phyloP scores from a whole-genome alignment of 1,140 invertebrate genomes.

The Pseudomyrmex dendroicus region DNA sequence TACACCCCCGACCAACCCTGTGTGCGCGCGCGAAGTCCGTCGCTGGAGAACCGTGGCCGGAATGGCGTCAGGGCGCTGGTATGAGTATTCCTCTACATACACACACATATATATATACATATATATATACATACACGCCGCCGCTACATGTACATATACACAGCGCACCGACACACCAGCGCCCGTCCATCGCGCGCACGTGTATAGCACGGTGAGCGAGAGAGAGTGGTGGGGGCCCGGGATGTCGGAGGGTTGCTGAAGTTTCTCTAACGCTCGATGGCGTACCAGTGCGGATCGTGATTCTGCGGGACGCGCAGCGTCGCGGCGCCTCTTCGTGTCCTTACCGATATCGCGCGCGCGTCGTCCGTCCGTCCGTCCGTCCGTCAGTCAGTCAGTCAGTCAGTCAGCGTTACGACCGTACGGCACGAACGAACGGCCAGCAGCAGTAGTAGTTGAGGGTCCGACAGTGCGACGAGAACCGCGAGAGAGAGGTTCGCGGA shows the following conservation, averaged over 20 bases:
- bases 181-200: conserved; percentile 26
- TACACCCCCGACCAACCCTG: conserved; percentile 45
- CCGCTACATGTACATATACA: background rate
- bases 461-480: conserved; percentile 11
- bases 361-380: conserved; percentile 32
- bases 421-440: conserved; percentile 27
- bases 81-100: conserved; percentile 41
- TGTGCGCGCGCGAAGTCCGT: conserved; percentile 72
- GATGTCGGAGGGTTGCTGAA: conserved; percentile 75
- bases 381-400: conserved; percentile 18
- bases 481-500: background rate
- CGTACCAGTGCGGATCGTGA: conserved; percentile 84
- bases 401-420: conserved; percentile 34
- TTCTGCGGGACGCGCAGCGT: conserved; percentile 82
- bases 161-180: conserved; percentile 9
- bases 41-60: conserved; percentile 66
- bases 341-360: conserved; percentile 33
- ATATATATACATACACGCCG: background rate
- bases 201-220: conserved; percentile 40
- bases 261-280: conserved; percentile 83
- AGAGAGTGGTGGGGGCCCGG: conserved; percentile 58
- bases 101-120: background rate
- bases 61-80: conserved; percentile 36
- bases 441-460: background rate
- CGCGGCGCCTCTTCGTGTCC: conserved; percentile 66